Conservation (phyloP, 2,888 invertebrate species). For the Terebella lapidaria region DNA sequence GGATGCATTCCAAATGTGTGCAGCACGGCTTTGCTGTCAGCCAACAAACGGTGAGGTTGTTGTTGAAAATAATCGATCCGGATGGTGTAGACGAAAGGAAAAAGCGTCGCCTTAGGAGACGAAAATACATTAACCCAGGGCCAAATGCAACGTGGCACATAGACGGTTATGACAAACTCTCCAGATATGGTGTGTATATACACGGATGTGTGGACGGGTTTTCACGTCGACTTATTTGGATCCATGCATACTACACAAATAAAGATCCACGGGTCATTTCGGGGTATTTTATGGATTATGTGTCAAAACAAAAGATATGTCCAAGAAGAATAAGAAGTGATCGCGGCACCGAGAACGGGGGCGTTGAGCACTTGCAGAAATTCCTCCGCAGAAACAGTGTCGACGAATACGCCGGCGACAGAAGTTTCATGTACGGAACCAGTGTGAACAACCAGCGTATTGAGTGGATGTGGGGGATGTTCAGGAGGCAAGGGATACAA, state of each 20-base stretch:
- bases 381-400: not conserved
- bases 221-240: not conserved
- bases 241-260: not conserved
- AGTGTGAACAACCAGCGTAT: not conserved
- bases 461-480: not conserved
- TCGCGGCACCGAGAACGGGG: not conserved
- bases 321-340: not conserved
- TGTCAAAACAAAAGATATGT: not conserved
- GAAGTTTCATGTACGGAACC: not conserved
- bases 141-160: not conserved
- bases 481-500: not conserved
- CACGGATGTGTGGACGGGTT: not conserved
- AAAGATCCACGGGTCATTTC: not conserved
- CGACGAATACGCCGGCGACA: not conserved
- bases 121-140: not conserved
- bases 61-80: not conserved
- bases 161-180: not conserved
- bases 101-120: not conserved
- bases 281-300: not conserved
- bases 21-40: not conserved
- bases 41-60: not conserved
- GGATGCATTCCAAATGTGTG: not conserved
- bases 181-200: not conserved
- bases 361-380: not conserved
- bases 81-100: not conserved